Conservation (phyloP, 2,888 invertebrate genomes). For the Tetrapedia diversipes region DNA sequence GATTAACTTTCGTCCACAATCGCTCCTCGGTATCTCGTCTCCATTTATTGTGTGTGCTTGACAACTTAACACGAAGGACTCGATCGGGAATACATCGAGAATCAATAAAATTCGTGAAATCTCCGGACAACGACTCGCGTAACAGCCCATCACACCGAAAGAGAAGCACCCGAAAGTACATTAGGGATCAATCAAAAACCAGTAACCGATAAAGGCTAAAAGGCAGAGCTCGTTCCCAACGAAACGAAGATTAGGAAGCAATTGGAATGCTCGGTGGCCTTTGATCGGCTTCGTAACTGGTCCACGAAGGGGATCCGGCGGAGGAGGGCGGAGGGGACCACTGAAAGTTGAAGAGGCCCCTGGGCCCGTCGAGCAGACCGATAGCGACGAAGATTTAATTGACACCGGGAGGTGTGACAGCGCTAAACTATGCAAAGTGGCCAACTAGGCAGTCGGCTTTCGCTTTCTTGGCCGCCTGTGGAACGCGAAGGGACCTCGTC, state of each 20-base stretch:
- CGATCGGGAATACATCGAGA: background rate
- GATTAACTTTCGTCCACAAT: too few species aligned
- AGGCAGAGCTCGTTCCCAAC: background rate
- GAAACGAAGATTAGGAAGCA: conserved; percentile 64
- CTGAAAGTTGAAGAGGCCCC: conserved; percentile 43
- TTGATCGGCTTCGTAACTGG: conserved; percentile 63
- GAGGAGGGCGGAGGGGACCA: background rate
- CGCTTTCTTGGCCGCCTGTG: conserved; percentile 33
- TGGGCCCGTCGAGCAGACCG: conserved; percentile 60
- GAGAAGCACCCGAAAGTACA: too few species aligned
- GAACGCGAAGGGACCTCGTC: conserved; percentile 42
- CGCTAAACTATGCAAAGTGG: conserved; percentile 80
- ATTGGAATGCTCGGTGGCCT: conserved; percentile 64
- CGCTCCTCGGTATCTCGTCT: too few species aligned
- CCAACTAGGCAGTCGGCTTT: conserved; percentile 60
- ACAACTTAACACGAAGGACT: background rate
- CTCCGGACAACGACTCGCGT: background rate
- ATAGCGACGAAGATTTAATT: conserved; percentile 77
- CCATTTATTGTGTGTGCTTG: background rate
- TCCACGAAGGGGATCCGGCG: background rate
- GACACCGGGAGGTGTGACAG: conserved; percentile 81
- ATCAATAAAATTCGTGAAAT: background rate
- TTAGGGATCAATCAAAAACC: conserved; percentile 12
- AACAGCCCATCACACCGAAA: background rate
- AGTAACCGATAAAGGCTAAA: conserved; percentile 22